Evolutionary conservation across 1,140 invertebrate genomes (phyloP).

Genomic region (Sycophila sp.): DNA sequence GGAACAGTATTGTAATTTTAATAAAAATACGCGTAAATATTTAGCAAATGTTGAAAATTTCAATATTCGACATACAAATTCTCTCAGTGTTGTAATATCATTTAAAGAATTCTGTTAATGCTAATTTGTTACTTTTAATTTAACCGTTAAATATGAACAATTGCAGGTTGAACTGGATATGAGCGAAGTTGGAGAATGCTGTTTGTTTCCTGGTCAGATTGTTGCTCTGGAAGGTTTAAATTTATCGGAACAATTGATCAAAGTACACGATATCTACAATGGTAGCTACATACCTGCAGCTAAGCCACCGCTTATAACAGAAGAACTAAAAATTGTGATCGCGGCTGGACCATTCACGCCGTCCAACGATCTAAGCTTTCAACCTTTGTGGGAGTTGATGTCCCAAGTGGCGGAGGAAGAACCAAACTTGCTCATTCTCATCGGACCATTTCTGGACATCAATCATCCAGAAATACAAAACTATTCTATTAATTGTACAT

Average conservation of each 20-base stretch:
- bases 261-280: conserved; percentile 74
- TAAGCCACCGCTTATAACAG: conserved; percentile 47
- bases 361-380: conserved; percentile 78
- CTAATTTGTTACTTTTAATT: not conserved
- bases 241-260: conserved; percentile 73
- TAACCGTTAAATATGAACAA: not conserved
- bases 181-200: conserved; percentile 73
- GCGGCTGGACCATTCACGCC: conserved; percentile 86
- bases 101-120: not conserved
- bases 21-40: too few species aligned
- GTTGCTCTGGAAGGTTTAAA: conserved; percentile 79
- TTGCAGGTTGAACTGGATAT: conserved; percentile 69
- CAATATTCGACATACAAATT: too few species aligned
- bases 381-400: conserved; percentile 83
- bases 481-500: conserved; percentile 65
- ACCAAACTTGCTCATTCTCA: conserved; percentile 83
- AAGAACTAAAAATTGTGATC: conserved; percentile 74
- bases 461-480: conserved; percentile 72
- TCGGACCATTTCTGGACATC: conserved; percentile 85
- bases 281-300: conserved; percentile 59
- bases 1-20: too few species aligned
- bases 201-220: conserved; percentile 87
- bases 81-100: not conserved
- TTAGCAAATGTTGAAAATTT: too few species aligned
- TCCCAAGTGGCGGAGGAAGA: conserved; percentile 73